phyloP scores from a whole-genome alignment of 2,888 invertebrate species.

The Trichogramma evanescens region DNA sequence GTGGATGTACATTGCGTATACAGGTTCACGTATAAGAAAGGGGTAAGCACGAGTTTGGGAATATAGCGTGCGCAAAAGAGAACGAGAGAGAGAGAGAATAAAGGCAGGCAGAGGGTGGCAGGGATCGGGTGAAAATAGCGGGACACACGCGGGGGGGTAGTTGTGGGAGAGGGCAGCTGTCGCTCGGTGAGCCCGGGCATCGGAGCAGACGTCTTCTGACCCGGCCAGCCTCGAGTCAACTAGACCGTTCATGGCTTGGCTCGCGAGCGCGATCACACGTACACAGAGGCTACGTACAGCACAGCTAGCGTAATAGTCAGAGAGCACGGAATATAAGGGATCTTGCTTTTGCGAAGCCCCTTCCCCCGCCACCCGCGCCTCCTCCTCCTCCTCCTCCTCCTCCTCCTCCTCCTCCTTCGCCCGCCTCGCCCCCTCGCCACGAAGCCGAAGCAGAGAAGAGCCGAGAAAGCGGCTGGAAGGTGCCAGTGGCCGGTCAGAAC shows the following conservation, averaged over 20 bases:
- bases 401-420: constrained; percentile 18
- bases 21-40: not conserved
- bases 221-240: constrained; percentile 42
- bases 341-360: no score
- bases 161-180: constrained; percentile 40
- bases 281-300: not conserved
- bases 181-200: constrained; percentile 45
- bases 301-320: no score
- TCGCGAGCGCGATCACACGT: no score
- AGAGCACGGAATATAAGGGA: no score
- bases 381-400: no score
- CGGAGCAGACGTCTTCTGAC: constrained; percentile 49
- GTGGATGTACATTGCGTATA: no score
- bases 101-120: not conserved
- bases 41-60: not conserved
- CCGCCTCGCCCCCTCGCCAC: no score
- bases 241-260: constrained; percentile 2
- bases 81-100: constrained; percentile 8
- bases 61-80: not conserved
- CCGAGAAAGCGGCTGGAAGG: no score
- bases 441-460: no score
- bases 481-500: no score
- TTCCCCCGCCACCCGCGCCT: no score
- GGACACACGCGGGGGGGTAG: constrained; percentile 16
- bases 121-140: constrained; percentile 24